These are phyloP conservation scores for Rotaria macrura DNA, from an alignment of 2,888 invertebrate genomes.

Conservation along the genomic window DNA sequence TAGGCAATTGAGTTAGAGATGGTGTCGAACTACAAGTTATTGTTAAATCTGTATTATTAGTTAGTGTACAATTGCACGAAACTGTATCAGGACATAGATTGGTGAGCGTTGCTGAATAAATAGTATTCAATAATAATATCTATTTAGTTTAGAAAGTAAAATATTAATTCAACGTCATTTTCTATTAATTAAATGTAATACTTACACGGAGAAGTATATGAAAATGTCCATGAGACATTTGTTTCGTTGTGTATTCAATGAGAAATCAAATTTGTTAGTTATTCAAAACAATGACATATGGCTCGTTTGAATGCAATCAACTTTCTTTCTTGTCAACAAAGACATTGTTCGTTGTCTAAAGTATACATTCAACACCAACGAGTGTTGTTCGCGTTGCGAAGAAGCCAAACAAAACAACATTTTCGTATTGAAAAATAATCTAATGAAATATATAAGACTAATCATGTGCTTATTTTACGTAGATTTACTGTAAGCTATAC, in stretches of 20 bases:
- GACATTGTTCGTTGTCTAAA: not conserved
- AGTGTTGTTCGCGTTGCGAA: not conserved
- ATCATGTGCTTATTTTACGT: too few relatives aligned
- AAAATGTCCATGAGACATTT: not conserved
- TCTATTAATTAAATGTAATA: not conserved
- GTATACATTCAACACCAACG: not conserved
- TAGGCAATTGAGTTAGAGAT: not conserved
- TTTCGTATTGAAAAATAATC: too few relatives aligned
- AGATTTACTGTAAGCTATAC: too few relatives aligned
- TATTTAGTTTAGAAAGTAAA: too few relatives aligned
- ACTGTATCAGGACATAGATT: not conserved
- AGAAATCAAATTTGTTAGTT: too few relatives aligned
- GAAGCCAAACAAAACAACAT: not conserved
- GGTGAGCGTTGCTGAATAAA: not conserved
- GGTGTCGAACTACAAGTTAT: not conserved
- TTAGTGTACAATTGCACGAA: conserved; percentile 13
- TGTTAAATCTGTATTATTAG: not conserved
- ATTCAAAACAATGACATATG: not conserved
- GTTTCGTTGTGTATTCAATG: not conserved
- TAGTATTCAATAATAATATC: not conserved
- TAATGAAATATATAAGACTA: too few relatives aligned
- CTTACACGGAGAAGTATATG: not conserved
- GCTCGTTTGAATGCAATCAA: not conserved
- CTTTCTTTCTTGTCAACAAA: too few relatives aligned
- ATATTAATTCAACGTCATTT: too few relatives aligned